Evolutionary conservation across 2,797 vertebrate genomes (phyloP), one percentile per base, ranked within the genome.

Genomic region (Catamblyrhynchus diadema): DNA sequence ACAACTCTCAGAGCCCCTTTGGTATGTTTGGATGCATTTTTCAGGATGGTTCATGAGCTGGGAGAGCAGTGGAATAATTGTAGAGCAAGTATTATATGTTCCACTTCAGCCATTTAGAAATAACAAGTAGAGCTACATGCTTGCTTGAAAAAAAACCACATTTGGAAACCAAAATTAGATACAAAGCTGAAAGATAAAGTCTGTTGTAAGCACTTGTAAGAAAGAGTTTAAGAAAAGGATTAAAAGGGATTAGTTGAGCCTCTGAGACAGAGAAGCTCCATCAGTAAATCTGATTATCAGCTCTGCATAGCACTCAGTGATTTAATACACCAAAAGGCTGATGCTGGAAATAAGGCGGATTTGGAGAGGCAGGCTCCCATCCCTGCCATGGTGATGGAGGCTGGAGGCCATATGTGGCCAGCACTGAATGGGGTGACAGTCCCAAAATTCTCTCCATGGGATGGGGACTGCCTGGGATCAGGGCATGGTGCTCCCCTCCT

Each of bases 221-320:
- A 78, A 81, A 84, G 86, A 87, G 66, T 87, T 87, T 93, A 96
- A 94, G 95, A 89, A 95, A 94, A 54, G 85, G 86, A 97, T 96
- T 94, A 91, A 87, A 81, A 91, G 69, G 78, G 93, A 93, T 96
- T 96, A 93, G 62, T 60, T 78, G 48, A 45, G 54, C 80, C 86
- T 83, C 69, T 35, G 80, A 72, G 83, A 71, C 64, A 66, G 81
- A 66, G 79, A 74, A 80, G 51, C 60, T 86, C 66, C 45, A n/a
- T 45, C 74, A 44, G 82, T 64, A 93, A 93, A 97, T 93, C 80
- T 95, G 93, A 96, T 96, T 92, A 94, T 88, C 86, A 81, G 77
- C 60, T 61, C 84, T 35, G 45, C 0, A 0, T 50, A 44, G 41
- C 2, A 18, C 54, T 74, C 60, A 3, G 56, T 56, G 69, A 86